Evolutionary conservation across 2,888 invertebrate species (phyloP), one percentile per base, ranked within the genome.

Genomic region (Galerucella calmariensis): DNA sequence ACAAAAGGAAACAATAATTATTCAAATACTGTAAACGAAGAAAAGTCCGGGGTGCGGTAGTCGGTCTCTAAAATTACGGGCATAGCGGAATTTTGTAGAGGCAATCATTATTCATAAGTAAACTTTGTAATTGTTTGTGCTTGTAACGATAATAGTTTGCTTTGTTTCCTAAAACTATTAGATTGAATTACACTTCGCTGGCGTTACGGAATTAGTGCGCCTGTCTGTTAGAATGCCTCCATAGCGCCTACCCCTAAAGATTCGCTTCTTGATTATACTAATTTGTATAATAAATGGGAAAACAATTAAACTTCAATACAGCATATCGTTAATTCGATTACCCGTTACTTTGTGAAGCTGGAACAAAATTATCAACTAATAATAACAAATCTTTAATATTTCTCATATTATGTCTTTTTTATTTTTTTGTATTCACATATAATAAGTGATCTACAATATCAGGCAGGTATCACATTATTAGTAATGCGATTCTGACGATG

Each of bases 81-180:
- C 61, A 51, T 27, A 67, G 53, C 51, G 67, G n/a, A 66, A 66
- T 71, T 71, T 71, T 59, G 56, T 66, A 8, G 20, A 20, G 51
- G 51, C 65, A 69, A 69, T 69, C 62, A 69, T 73, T 73, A 73
- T 73, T 73, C 65, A 73, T 67, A 72, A 67, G 72, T 61, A 72
- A 72, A 72, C 72, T 72, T 72, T 67, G 67, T 67, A 72, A 65
- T 72, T 67, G 72, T 72, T 72, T 72, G 72, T 67, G 67, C 67
- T 72, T 72, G 72, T 72, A 67, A 67, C 72, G 72, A 72, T 72
- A 72, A 72, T 72, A 67, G 72, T 67, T 72, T 72, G 67, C 67
- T 67, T 72, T 72, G 72, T 72, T 72, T 72, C 53, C 48, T 61
- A 62, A 58, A 67, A 72, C 67, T 72, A 61, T 72, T 73, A 73